phyloP scores from a whole-genome alignment of 2,888 invertebrate species.

The Campoletis raptor region DNA sequence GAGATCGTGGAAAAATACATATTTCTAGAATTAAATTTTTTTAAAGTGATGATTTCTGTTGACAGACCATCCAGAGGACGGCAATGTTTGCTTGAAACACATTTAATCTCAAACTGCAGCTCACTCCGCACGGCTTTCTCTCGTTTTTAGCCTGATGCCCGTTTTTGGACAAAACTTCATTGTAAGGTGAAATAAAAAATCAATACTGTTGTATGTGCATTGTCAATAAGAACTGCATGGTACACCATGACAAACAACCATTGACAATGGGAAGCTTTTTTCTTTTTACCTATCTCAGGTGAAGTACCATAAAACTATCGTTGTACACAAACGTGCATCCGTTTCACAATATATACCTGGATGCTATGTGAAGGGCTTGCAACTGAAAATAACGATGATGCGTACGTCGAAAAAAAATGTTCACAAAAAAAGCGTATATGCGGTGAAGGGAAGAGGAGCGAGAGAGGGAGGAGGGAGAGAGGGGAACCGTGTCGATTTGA shows the following conservation, averaged over 20 bases:
- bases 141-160: neutral
- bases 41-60: too few relatives aligned
- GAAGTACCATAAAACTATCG: slow-evolving; percentile 26
- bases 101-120: neutral
- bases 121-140: neutral
- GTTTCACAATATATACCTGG: slow-evolving; percentile 13
- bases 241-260: slow-evolving; percentile 40
- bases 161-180: neutral
- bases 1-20: neutral
- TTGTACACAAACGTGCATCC: slow-evolving; percentile 43
- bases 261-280: slow-evolving; percentile 9
- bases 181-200: neutral
- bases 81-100: neutral
- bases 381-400: slow-evolving; percentile 19
- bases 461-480: neutral
- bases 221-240: slow-evolving; percentile 12
- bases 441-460: slow-evolving; percentile 2
- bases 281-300: neutral
- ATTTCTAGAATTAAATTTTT: neutral
- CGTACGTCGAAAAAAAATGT: slow-evolving; percentile 4
- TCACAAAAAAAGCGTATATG: slow-evolving; percentile 26
- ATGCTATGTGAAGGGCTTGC: neutral
- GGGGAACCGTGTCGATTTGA: slow-evolving; percentile 48
- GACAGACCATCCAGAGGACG: neutral
- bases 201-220: neutral